Percentiles rank a stretch among this genome's conserved stretches.
Evolutionary conservation across 2,797 vertebrate species (phyloP).

Genomic region (Perdix hodgsoniae): DNA sequence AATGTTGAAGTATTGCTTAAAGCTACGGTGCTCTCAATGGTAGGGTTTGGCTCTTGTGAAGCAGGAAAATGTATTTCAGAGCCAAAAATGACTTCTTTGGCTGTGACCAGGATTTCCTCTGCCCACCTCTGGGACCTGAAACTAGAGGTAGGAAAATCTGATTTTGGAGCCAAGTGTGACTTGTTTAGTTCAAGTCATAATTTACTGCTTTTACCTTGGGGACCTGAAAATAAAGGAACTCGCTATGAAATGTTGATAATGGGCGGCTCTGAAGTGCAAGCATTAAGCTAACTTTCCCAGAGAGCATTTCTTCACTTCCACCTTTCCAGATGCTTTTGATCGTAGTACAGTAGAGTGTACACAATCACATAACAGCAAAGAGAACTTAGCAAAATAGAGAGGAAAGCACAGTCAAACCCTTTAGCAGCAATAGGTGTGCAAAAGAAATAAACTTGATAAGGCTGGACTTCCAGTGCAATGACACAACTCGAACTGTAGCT

Average conservation of each 20-base stretch:
- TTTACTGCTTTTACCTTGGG: conserved; percentile 80
- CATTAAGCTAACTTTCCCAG: conserved; percentile 74
- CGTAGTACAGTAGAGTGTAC: conserved; percentile 48
- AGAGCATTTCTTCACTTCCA: conserved; percentile 75
- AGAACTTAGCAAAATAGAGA: conserved; percentile 45
- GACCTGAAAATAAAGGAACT: conserved; percentile 77
- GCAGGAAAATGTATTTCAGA: conserved; percentile 81
- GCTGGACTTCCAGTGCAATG: conserved; percentile 26
- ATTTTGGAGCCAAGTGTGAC: conserved; percentile 83
- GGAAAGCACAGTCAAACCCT: conserved; percentile 12
- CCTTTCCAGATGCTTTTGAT: conserved; percentile 79
- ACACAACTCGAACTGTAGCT: neutral
- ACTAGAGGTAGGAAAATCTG: conserved; percentile 84
- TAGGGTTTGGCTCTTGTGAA: conserved; percentile 71
- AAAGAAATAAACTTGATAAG: conserved; percentile 9
- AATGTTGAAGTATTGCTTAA: conserved; percentile 72
- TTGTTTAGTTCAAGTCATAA: conserved; percentile 82
- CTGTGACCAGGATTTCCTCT: conserved; percentile 86
- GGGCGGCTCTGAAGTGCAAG: conserved; percentile 74
- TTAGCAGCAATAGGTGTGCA: conserved; percentile 11
- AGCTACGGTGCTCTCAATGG: conserved; percentile 73
- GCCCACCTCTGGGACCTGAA: conserved; percentile 83
- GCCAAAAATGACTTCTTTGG: conserved; percentile 84
- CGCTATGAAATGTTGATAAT: conserved; percentile 76
- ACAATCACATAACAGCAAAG: conserved; percentile 55